Evolutionary conservation across 2,113 vertebrate genomes (phyloP).

Genomic region (Seriola aureovittata): DNA sequence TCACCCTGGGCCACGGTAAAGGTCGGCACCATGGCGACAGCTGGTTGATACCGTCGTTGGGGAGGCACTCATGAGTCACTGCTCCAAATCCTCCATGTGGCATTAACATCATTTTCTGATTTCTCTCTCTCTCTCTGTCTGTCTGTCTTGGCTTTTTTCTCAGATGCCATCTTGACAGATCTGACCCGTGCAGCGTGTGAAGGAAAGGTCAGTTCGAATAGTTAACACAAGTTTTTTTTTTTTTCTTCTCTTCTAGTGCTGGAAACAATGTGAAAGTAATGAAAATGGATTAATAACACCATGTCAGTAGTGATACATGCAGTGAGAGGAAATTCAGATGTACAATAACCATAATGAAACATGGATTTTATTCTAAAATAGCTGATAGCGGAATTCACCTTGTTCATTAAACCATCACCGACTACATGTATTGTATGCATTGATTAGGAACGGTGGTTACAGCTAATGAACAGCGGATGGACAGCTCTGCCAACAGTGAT

Average conservation of each 20-base stretch:
- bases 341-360: constrained; percentile 25
- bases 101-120: constrained; percentile 75
- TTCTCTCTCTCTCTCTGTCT: constrained; percentile 29
- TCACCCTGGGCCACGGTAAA: constrained; percentile 82
- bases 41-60: constrained; percentile 72
- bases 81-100: constrained; percentile 67
- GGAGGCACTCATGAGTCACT: constrained; percentile 71
- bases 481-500: constrained; percentile 48
- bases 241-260: not conserved
- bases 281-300: not conserved
- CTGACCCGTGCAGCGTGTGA: constrained; percentile 41
- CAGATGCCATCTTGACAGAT: constrained; percentile 66
- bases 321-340: not conserved
- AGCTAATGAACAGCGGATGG: constrained; percentile 38
- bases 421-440: constrained; percentile 17
- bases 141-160: constrained; percentile 17
- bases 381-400: constrained; percentile 20
- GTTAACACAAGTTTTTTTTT: constrained; percentile 15
- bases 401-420: constrained; percentile 36
- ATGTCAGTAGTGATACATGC: not conserved
- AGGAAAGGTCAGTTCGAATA: constrained; percentile 59
- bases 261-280: not conserved
- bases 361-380: constrained; percentile 27
- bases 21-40: constrained; percentile 80
- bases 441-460: constrained; percentile 48